Conservation (phyloP, 2,113 vertebrate species). For the Alligator mississippiensis region DNA sequence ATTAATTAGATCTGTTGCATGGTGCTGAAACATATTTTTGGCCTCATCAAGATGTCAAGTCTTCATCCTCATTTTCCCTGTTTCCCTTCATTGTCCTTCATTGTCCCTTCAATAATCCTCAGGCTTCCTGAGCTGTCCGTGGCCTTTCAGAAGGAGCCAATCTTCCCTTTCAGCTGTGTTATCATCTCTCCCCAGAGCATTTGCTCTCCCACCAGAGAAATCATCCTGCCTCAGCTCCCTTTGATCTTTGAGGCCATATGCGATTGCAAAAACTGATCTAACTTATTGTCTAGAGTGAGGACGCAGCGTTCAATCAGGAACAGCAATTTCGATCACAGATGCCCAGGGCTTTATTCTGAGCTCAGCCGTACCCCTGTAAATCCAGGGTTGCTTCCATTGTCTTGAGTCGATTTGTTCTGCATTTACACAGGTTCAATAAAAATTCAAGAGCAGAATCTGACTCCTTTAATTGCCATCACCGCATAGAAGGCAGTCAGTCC, state of each 20-base stretch:
- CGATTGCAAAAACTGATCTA: not conserved
- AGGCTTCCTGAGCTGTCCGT: not conserved
- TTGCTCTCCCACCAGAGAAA: not conserved
- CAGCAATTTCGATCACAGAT: no score
- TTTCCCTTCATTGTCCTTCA: not conserved
- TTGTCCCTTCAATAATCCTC: not conserved
- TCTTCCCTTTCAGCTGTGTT: not conserved
- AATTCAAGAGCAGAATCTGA: not conserved
- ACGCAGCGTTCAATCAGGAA: no score
- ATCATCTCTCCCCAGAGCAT: not conserved
- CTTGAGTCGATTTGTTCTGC: not conserved
- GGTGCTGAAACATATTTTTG: not conserved
- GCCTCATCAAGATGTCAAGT: not conserved
- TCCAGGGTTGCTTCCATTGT: not conserved
- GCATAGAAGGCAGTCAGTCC: not conserved
- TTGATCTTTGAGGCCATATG: not conserved
- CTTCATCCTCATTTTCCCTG: not conserved
- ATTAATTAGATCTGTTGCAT: not conserved
- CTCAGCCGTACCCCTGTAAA: no score
- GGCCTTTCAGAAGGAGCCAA: not conserved
- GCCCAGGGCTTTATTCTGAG: no score
- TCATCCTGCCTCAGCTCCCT: not conserved
- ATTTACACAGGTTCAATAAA: not conserved
- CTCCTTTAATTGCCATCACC: constrained; percentile 10
- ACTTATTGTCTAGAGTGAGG: not conserved